Evolutionary conservation across 2,113 vertebrate species (phyloP).

Genomic region (Mormyrus iriodes): DNA sequence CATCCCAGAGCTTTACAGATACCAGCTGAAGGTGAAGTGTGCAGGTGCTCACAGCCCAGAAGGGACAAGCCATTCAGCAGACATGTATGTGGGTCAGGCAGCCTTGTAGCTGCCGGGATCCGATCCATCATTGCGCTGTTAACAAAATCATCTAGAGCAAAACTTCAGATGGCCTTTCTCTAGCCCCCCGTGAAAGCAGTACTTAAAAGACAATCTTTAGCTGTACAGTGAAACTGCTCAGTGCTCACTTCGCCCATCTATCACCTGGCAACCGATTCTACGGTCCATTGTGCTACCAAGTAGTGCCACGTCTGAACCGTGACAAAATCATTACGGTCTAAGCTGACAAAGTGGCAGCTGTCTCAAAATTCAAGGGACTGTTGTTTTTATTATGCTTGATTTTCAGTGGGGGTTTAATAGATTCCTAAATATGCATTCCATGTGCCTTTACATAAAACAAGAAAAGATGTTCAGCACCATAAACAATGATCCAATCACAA

Average conservation of each 20-base stretch:
- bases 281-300: conserved; percentile 32
- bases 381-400: conserved; percentile 46
- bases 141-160: neutral
- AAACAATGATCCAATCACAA: neutral
- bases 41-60: neutral
- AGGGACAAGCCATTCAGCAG: neutral
- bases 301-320: conserved; percentile 32
- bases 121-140: neutral
- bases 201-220: neutral
- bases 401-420: conserved; percentile 40
- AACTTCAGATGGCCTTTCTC: neutral
- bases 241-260: neutral
- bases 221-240: neutral
- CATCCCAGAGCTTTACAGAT: neutral
- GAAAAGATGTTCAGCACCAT: neutral
- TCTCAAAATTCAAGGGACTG: conserved; percentile 47
- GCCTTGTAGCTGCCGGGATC: neutral
- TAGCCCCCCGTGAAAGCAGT: neutral
- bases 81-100: neutral
- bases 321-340: conserved; percentile 53
- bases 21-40: neutral
- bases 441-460: neutral
- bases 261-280: conserved; percentile 19
- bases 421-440: conserved; percentile 14
- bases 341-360: conserved; percentile 44